Evolutionary conservation across 2,113 vertebrate genomes (phyloP).

Genomic region (Nesoenas mayeri): DNA sequence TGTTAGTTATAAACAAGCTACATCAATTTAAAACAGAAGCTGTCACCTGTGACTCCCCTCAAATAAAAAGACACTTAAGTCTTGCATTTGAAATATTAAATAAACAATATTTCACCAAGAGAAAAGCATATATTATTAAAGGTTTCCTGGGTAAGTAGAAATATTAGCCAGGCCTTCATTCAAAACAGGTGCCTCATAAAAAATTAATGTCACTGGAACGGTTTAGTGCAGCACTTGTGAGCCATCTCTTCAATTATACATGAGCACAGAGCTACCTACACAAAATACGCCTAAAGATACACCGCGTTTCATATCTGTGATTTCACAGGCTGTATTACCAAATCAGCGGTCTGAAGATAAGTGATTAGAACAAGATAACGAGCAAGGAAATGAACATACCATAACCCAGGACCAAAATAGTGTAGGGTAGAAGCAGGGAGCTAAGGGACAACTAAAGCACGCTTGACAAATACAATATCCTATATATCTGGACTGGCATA

Average conservation of each 20-base stretch:
- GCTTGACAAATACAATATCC: not conserved
- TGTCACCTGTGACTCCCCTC: not conserved
- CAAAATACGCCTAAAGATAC: not conserved
- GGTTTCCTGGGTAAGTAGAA: slow-evolving; percentile 47
- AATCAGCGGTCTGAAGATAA: not conserved
- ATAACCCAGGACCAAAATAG: not conserved
- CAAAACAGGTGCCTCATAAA: slow-evolving; percentile 65
- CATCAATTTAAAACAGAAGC: not conserved
- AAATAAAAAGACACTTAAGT: slow-evolving; percentile 46
- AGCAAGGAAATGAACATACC: not conserved
- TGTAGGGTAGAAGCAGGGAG: not conserved
- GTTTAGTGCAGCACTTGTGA: slow-evolving; percentile 38
- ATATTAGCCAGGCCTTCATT: slow-evolving; percentile 42
- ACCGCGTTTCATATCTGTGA: not conserved
- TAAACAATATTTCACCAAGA: slow-evolving; percentile 3
- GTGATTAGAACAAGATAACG: not conserved
- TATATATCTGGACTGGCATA: not conserved
- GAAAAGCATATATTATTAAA: slow-evolving; percentile 65
- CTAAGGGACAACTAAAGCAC: not conserved
- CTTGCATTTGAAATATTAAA: slow-evolving; percentile 44
- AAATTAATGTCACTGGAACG: slow-evolving; percentile 53
- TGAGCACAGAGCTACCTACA: slow-evolving; percentile 44
- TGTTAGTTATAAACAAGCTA: not conserved
- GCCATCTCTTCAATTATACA: slow-evolving; percentile 57
- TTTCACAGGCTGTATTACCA: slow-evolving; percentile 22